Conservation (phyloP, 2,797 vertebrate genomes). For the Columba guinea region DNA sequence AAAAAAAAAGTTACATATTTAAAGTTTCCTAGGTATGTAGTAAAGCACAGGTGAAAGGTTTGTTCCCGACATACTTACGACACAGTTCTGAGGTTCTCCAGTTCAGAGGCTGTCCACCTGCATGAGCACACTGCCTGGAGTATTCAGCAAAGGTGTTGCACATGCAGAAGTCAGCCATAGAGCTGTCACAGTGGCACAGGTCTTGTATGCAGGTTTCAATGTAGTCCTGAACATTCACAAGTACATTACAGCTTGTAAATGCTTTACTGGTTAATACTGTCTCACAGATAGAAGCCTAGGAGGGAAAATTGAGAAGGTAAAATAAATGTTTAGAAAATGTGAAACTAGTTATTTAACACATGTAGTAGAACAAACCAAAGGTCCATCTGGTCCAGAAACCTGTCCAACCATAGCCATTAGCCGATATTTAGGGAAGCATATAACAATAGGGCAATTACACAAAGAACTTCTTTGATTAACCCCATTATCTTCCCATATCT, state of each 20-base stretch:
- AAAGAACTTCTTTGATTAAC: background rate
- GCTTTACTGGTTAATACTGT: conserved; percentile 74
- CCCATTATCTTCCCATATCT: background rate
- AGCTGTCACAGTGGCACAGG: conserved; percentile 78
- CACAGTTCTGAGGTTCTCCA: conserved; percentile 85
- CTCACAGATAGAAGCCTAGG: conserved; percentile 75
- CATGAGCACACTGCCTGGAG: conserved; percentile 87
- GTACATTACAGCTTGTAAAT: conserved; percentile 77
- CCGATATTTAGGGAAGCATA: background rate
- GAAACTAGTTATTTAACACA: background rate
- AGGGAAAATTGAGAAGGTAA: background rate
- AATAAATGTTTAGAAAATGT: background rate
- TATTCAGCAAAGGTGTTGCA: conserved; percentile 89
- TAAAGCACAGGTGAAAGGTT: background rate
- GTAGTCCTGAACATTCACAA: conserved; percentile 78
- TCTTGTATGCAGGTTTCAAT: conserved; percentile 84
- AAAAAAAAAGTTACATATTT: background rate
- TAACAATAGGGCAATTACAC: background rate
- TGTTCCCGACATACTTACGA: conserved; percentile 73
- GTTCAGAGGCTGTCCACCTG: conserved; percentile 83
- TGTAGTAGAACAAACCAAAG: background rate
- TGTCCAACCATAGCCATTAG: background rate
- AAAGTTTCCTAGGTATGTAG: background rate
- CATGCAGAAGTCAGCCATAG: conserved; percentile 74
- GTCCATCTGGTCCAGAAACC: background rate